Percentiles rank a stretch among this genome's conserved stretches.
Evolutionary conservation across 2,888 invertebrate genomes (phyloP).

Genomic region (Hedya salicella): DNA sequence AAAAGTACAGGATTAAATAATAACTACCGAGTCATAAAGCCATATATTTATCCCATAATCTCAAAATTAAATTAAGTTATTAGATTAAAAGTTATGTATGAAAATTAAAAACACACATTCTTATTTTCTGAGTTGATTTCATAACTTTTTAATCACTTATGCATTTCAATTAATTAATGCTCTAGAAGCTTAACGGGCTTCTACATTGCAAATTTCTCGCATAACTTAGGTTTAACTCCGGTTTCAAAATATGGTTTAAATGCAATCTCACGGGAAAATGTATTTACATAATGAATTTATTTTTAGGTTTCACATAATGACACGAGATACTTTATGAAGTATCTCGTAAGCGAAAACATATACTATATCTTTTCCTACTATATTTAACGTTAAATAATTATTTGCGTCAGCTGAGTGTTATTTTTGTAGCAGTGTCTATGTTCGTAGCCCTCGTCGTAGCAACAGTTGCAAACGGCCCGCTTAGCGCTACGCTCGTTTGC

Average conservation of each 20-base stretch:
- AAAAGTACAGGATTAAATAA: too few relatives aligned
- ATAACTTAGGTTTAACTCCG: conserved; percentile 8
- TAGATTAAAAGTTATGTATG: too few relatives aligned
- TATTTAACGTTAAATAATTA: background rate
- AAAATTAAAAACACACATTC: background rate
- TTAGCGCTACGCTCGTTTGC: conserved; percentile 69
- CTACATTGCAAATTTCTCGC: conserved; percentile 26
- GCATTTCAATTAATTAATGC: conserved; percentile 17
- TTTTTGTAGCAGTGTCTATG: conserved; percentile 44
- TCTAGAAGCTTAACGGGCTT: conserved; percentile 18
- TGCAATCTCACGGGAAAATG: background rate
- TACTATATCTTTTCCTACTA: background rate
- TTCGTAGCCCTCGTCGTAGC: conserved; percentile 55
- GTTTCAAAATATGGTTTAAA: conserved; percentile 1
- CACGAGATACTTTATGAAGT: background rate
- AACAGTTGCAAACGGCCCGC: conserved; percentile 76
- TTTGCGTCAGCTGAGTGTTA: conserved; percentile 3
- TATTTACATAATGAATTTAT: background rate
- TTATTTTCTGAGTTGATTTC: background rate
- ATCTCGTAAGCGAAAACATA: background rate
- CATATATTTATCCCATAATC: too few relatives aligned
- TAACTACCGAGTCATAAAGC: too few relatives aligned
- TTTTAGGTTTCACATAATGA: background rate
- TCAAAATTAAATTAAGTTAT: too few relatives aligned
- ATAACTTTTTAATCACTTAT: background rate